These are phyloP conservation scores for Sclerodermus sp. DNA, from an alignment of 2,888 invertebrate species.

Conservation along the genomic window DNA sequence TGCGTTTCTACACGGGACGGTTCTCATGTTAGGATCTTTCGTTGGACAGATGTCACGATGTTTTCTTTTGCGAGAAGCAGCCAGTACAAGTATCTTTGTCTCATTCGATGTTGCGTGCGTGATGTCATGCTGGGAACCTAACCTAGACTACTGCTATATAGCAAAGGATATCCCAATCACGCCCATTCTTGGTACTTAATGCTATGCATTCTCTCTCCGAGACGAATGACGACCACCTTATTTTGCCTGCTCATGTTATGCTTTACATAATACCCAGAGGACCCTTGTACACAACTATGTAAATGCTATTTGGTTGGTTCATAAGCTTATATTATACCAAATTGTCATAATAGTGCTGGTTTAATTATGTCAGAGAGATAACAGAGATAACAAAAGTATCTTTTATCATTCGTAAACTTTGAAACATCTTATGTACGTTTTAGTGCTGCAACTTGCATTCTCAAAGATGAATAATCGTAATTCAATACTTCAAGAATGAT, in stretches of 20 bases:
- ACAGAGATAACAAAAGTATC: too few species aligned
- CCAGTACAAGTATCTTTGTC: constrained; percentile 5
- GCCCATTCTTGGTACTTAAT: constrained; percentile 49
- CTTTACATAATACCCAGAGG: too few species aligned
- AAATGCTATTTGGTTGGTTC: too few species aligned
- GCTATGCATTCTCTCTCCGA: constrained; percentile 1
- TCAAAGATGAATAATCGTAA: neutral
- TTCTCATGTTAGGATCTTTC: neutral
- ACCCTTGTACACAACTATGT: too few species aligned
- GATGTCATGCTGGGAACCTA: constrained; percentile 46
- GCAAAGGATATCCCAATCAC: constrained; percentile 41
- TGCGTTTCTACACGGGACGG: too few species aligned
- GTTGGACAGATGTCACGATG: constrained; percentile 26
- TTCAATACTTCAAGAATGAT: neutral
- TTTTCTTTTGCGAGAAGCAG: constrained; percentile 21
- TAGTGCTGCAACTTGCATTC: too few species aligned
- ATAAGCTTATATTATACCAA: too few species aligned
- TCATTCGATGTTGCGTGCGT: constrained; percentile 28
- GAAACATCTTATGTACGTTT: too few species aligned
- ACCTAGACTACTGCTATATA: constrained; percentile 40
- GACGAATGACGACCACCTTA: neutral
- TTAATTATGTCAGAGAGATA: too few species aligned
- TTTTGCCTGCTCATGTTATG: constrained; percentile 3
- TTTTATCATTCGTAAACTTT: too few species aligned
- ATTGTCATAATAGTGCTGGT: too few species aligned